Percentiles rank a stretch among this genome's conserved stretches.
phyloP scores from a whole-genome alignment of 2,888 invertebrate species.

The Aspidiotus destructor region DNA sequence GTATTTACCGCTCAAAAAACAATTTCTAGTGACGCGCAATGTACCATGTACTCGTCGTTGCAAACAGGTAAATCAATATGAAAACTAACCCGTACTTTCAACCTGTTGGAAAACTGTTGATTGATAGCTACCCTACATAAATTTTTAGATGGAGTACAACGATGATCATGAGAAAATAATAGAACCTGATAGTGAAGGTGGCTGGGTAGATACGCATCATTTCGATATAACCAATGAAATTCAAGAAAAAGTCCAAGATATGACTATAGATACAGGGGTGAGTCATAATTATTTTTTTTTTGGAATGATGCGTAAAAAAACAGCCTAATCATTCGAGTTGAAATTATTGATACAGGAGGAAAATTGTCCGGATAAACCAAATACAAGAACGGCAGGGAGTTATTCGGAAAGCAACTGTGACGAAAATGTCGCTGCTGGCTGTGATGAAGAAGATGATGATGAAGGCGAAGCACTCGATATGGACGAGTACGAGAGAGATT shows the following conservation, averaged over 20 bases:
- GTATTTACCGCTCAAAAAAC: conserved; percentile 89
- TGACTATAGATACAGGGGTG: conserved; percentile 63
- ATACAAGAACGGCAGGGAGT: not conserved
- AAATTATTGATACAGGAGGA: conserved; percentile 1
- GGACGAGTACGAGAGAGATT: conserved; percentile 95
- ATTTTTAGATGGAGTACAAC: conserved; percentile 72
- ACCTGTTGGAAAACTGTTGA: too few species aligned
- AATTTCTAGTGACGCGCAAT: conserved; percentile 92
- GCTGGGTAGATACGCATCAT: conserved; percentile 98
- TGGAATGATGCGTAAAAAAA: too few species aligned
- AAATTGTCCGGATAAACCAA: conserved; percentile 9
- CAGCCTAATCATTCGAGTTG: not conserved
- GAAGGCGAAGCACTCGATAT: conserved; percentile 91
- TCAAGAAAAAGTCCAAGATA: conserved; percentile 70
- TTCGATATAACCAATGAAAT: conserved; percentile 56
- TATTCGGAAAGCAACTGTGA: conserved; percentile 46
- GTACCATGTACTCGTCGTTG: conserved; percentile 94
- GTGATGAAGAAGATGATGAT: conserved; percentile 68
- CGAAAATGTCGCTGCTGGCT: conserved; percentile 43
- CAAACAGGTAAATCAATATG: conserved; percentile 56
- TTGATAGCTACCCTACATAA: not conserved
- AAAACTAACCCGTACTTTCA: too few species aligned
- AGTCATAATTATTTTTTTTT: conserved; percentile 24
- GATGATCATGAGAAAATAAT: conserved; percentile 85
- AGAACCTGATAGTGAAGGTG: conserved; percentile 76